Evolutionary conservation across 2,113 vertebrate genomes (phyloP), one percentile per base, ranked within the genome.

Genomic region (Ammodramus savannarum): DNA sequence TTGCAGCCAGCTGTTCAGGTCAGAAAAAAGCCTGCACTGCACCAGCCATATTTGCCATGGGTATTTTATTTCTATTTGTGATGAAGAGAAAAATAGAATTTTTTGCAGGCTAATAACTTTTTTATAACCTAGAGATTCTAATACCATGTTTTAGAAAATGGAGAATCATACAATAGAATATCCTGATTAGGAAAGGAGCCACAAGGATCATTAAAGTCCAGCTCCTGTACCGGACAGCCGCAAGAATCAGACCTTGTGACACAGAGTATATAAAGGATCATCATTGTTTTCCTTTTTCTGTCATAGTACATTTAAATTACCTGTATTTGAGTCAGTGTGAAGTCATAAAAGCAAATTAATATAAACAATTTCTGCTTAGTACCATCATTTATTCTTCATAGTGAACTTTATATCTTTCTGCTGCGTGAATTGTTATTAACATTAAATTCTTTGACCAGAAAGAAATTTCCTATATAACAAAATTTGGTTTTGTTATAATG

Each of bases 201-300:
- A 59, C 10, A 46, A 29, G 13, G 7, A 19, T 38, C 11, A 25
- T 44, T 0, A 0, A 81, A 58, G 7, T 29, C 10, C 19, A 44
- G 16, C 13, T 46, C 19, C 23, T 16, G 27, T 32, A 7, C 7
- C 7, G 8, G 44, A 26, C 8, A 19, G 22, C 4, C 10, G 16
- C 32, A 52, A 58, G n/a, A n/a, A 59, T 38, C 22, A 20, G 18
- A 66, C 8, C 27, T 20, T 14, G 38, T 81, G 44, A 32, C 16
- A 25, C 2, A 10, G 8, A 41, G 38, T 8, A 63, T 32, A 55
- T 3, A 31, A 94, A 89, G 12, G 13, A 36, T 49, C 8, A 18
- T 22, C 1, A 65, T 4, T 58, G 6, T 7, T 31, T 54, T 48
- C 16, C 9, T 13, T 83, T 62, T 89, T 48, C 43, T 57, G 34